phyloP scores from a whole-genome alignment of 2,113 vertebrate genomes.

The Silurus meridionalis region DNA sequence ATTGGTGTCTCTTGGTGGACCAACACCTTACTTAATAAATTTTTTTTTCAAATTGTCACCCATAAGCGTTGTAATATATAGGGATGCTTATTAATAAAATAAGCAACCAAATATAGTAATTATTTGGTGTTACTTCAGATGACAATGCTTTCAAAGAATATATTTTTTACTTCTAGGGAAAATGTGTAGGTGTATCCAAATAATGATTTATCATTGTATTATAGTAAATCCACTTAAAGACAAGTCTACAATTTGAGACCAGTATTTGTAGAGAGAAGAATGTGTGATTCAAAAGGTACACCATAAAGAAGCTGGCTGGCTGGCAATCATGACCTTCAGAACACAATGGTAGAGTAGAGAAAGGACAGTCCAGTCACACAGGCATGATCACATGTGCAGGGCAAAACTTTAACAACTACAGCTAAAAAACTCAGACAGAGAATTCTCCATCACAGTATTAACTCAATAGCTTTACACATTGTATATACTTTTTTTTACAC shows the following conservation, averaged over 20 bases:
- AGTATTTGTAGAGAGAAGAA: not conserved
- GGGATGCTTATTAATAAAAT: not conserved
- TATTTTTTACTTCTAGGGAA: not conserved
- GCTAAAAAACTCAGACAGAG: not conserved
- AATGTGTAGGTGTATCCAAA: not conserved
- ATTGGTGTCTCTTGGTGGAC: too few species aligned
- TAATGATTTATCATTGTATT: not conserved
- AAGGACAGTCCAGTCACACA: conserved; percentile 7
- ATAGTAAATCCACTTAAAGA: not conserved
- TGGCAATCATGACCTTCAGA: conserved; percentile 22
- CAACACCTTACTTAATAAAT: not conserved
- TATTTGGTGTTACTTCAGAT: not conserved
- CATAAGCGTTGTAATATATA: not conserved
- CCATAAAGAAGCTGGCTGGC: not conserved
- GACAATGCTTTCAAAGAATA: not conserved
- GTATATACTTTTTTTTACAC: not conserved
- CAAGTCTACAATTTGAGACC: not conserved
- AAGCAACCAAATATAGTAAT: not conserved
- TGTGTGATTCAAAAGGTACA: not conserved
- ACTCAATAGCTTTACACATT: not conserved
- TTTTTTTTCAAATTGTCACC: not conserved
- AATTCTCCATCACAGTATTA: not conserved
- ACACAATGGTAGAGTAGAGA: not conserved
- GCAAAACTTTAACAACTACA: not conserved
- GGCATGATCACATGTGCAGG: not conserved